Base-by-base conservation (phyloP, 2,888 invertebrate species). In the Harmothoe impar region DNA sequence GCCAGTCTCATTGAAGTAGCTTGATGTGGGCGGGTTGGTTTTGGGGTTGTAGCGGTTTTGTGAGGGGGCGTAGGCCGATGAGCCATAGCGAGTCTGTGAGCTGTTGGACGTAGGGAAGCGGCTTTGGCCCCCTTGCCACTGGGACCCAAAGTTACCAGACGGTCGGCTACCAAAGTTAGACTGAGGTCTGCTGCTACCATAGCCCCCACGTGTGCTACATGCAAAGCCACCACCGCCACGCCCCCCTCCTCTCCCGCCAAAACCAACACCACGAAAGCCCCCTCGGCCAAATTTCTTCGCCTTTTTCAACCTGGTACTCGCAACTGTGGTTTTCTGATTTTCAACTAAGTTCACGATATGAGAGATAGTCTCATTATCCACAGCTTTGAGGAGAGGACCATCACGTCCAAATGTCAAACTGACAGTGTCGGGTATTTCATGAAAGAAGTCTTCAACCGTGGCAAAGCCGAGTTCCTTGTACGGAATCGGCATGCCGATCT, bases 341-440 rank as follows among this genome's bases (percentile, higher is more conserved):
- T 62, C 62, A 35, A 89, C 89, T 1, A 89, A n/a, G 15, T 12
- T 25, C 0, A 68, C 89, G 31, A 89, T 89, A 35, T 89, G 89
- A 3, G n/a, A 12, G 35, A 68, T 68, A 31, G 89, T 15, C 1
- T 89, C 89, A 89, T 89, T 89, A 0, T 62, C 62, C 17, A 89
- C 89, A 31, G 43, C 62, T n/a, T 68, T 89, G 20, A 89, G 12
- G 0, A 33, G 0, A 3, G 72, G 43, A 3, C 51, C 68, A 35
- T 29, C 62, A 0, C 43, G 33, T 12, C 17, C 33, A 17, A 15
- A 89, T 23, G 33, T 12, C 15, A 68, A 29, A 23, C 12, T 23
- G 7, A 89, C 89, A 68, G 72, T 89, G 31, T 89, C 89, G 0
- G 89, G 89, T 17, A 89, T 89, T 12, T 89, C 25, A 15, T 35